A percentile compares a stretch with the other conserved stretches of the same genome.
Conservation (phyloP, 1,140 invertebrate species). For the Leptoteleia sp. region DNA sequence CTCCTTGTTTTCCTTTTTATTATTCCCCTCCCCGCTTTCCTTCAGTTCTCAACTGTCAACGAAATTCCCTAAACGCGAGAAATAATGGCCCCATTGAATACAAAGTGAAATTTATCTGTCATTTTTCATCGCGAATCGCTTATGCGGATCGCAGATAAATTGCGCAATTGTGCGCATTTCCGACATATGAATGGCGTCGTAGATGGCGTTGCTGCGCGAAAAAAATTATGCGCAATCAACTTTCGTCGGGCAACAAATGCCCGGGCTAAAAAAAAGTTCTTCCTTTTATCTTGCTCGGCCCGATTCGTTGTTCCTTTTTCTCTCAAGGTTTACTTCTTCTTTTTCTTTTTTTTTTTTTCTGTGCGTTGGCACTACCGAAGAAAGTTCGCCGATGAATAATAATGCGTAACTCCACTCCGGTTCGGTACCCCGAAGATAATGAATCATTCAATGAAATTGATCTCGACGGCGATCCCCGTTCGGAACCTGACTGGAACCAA, state of each 20-base stretch:
- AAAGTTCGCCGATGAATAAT: conserved; percentile 39
- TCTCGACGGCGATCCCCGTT: conserved; percentile 25
- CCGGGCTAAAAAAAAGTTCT: background rate
- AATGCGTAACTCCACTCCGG: conserved; percentile 10
- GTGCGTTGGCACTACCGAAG: conserved; percentile 4
- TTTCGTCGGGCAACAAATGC: conserved; percentile 13
- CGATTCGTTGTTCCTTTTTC: background rate
- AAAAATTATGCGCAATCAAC: conserved; percentile 20
- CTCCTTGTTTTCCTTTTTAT: too few species aligned
- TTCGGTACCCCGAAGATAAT: conserved; percentile 34
- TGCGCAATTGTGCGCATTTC: conserved; percentile 48
- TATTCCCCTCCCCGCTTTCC: too few species aligned
- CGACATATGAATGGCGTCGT: conserved; percentile 48
- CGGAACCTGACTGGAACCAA: conserved; percentile 4
- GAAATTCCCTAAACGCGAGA: conserved; percentile 41
- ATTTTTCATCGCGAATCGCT: conserved; percentile 51
- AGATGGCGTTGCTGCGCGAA: conserved; percentile 36
- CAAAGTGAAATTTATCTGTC: conserved; percentile 55
- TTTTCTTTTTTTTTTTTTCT: conserved; percentile 5
- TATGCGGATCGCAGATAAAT: conserved; percentile 49
- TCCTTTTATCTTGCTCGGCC: background rate
- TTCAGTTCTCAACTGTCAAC: conserved; percentile 9
- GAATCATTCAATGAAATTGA: conserved; percentile 54
- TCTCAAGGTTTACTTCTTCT: background rate
- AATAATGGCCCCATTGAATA: conserved; percentile 56